Percentiles rank a stretch among this genome's conserved stretches.
Evolutionary conservation across 2,888 invertebrate species (phyloP).

Genomic region (Drosophila algonquin): DNA sequence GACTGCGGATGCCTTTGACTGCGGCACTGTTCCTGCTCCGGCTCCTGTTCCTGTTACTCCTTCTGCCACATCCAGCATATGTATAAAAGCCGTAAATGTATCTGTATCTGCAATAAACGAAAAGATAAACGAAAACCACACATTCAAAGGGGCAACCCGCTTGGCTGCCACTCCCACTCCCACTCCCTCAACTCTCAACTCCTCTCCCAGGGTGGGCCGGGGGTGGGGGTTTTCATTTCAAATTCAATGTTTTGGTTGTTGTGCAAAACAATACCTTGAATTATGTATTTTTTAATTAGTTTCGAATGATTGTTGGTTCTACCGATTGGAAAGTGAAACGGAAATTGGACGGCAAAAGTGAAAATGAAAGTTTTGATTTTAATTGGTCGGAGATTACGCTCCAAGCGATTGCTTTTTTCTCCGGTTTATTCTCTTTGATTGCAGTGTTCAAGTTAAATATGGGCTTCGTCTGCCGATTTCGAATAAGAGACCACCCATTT

Average conservation of each 20-base stretch:
- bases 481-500: no score
- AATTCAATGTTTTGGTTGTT: slow-evolving; percentile 28
- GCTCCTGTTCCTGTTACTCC: neutral
- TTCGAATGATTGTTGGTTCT: slow-evolving; percentile 14
- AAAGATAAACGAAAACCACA: slow-evolving; percentile 20
- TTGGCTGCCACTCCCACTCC: slow-evolving; percentile 17
- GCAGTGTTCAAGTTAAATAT: no score
- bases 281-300: slow-evolving; percentile 38
- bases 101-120: slow-evolving; percentile 28
- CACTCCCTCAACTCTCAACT: neutral
- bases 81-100: slow-evolving; percentile 16
- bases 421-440: no score
- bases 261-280: slow-evolving; percentile 16
- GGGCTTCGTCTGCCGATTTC: no score
- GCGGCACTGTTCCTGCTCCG: neutral
- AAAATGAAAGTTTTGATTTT: slow-evolving; percentile 8
- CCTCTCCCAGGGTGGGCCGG: neutral
- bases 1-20: slow-evolving; percentile 31
- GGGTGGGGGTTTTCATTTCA: slow-evolving; percentile 42
- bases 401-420: neutral
- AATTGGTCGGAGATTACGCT: neutral
- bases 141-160: slow-evolving; percentile 40
- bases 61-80: neutral
- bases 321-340: slow-evolving; percentile 6
- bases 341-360: slow-evolving; percentile 11